Evolutionary conservation across 1,140 invertebrate species (phyloP), one percentile per base, ranked within the genome.

Genomic region (Nylanderia fulva): DNA sequence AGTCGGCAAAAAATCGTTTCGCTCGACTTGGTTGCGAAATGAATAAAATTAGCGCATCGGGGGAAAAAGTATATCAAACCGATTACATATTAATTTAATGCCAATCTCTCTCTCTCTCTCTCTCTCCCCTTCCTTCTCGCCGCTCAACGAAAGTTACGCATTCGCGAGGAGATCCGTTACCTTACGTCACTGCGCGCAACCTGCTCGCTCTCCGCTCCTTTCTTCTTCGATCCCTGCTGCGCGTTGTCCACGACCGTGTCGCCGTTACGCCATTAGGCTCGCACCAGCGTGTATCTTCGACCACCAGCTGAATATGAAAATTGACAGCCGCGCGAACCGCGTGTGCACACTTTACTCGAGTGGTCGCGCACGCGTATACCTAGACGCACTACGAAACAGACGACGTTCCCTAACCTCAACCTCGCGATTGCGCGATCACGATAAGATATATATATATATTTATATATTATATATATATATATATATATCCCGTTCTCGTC

Each of bases 111-210:
- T 1, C n/a, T 29, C 2, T 1, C 18, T 1, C 6, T 27, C 18
- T 24, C 21, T n/a, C 21, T 11, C n/a, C 2, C n/a, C 42, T 5
- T 1, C 18, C 2, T 11, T 27, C 18, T 24, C 21, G 29, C 11
- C 7, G 36, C 39, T 15, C 21, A 42, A 68, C 33, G 52, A 61
- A 72, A 85, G 63, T 86, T 76, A 85, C 84, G 87, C 85, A 85
- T 86, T 82, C 90, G 77, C 84, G 75, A 86, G 77, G 83, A 75
- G 60, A 90, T 93, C 91, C 91, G 92, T 93, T 94, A 93, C 91
- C 93, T 94, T 93, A 92, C 92, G 92, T 93, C 91, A 93, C 87
- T 90, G 27, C 56, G 85, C 85, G 85, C 90, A 90, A 92, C 86
- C 87, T 63, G 83, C 84, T 87, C 72, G 71, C 58, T 61, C 45